phyloP scores from a whole-genome alignment of 2,797 vertebrate genomes.

The Petrocephalus schoutedeni region DNA sequence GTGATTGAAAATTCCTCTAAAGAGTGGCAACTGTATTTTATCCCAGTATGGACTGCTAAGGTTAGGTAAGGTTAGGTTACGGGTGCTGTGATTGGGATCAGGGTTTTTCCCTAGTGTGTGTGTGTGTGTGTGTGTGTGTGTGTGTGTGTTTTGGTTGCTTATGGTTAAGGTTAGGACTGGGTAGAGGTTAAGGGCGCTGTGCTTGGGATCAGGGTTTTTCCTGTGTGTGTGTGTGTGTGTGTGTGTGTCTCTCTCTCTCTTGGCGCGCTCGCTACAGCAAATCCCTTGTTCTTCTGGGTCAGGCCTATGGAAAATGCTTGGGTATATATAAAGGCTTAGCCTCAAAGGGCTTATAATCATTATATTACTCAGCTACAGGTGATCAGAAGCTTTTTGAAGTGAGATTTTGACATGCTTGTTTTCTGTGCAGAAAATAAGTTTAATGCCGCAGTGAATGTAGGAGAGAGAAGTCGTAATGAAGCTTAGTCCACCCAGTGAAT shows the following conservation, averaged over 20 bases:
- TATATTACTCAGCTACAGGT: neutral
- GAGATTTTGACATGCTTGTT: neutral
- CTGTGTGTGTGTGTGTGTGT: too few species aligned
- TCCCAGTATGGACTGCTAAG: neutral
- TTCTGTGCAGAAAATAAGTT: neutral
- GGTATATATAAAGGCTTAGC: neutral
- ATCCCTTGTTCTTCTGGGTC: neutral
- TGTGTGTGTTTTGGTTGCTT: too few species aligned
- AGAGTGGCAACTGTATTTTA: neutral
- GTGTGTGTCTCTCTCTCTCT: too few species aligned
- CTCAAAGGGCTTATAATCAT: neutral
- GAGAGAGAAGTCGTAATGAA: neutral
- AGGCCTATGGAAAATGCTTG: neutral
- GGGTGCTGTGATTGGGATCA: too few species aligned
- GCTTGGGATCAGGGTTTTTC: too few species aligned
- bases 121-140: too few species aligned
- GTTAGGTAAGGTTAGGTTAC: too few species aligned
- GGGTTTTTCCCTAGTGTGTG: too few species aligned
- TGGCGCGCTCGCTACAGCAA: neutral
- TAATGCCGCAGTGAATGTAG: too few species aligned
- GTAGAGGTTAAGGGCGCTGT: too few species aligned
- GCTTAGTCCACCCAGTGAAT: neutral
- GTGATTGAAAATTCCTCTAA: neutral
- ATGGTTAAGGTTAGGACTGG: too few species aligned
- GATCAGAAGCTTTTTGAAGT: neutral